A percentile compares a stretch with the other conserved stretches of the same genome.
Conservation (phyloP, 2,888 invertebrate genomes). For the Heteromurus nitidus region DNA sequence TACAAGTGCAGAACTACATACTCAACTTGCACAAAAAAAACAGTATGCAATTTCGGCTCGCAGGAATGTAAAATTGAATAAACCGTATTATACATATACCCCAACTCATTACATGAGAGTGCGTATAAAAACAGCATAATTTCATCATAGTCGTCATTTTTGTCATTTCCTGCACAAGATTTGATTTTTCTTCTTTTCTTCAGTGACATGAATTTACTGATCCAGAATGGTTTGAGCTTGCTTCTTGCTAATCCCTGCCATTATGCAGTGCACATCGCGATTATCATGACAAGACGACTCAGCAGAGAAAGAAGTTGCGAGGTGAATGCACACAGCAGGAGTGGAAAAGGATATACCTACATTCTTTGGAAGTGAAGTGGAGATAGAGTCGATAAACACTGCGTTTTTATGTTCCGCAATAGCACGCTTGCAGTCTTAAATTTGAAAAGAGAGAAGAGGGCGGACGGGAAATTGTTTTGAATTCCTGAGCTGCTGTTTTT, state of each 20-base stretch:
- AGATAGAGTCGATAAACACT: too few relatives aligned
- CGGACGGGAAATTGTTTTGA: conserved; percentile 41
- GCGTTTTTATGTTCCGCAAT: too few relatives aligned
- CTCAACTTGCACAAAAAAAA: too few relatives aligned
- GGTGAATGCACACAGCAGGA: conserved; percentile 32
- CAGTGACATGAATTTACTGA: conserved; percentile 3
- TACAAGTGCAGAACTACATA: too few relatives aligned
- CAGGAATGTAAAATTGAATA: too few relatives aligned
- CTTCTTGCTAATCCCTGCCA: conserved; percentile 4
- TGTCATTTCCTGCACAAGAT: conserved; percentile 49
- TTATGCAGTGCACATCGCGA: not conserved
- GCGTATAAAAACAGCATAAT: conserved; percentile 19
- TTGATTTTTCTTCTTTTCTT: conserved; percentile 21
- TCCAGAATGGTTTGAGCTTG: conserved; percentile 2
- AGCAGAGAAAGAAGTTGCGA: too few relatives aligned
- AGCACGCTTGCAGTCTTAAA: too few relatives aligned
- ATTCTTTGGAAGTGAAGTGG: not conserved
- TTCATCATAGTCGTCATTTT: conserved; percentile 49
- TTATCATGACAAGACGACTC: not conserved
- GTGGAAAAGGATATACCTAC: not conserved
- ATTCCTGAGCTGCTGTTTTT: conserved; percentile 24
- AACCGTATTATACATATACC: too few relatives aligned
- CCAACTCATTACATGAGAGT: conserved; percentile 1
- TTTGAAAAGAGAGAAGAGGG: conserved; percentile 5
- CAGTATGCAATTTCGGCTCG: too few relatives aligned